A percentile compares a stretch with the other conserved stretches of the same genome.
Conservation (phyloP, 2,113 vertebrate genomes). For the Varanus salvator region DNA sequence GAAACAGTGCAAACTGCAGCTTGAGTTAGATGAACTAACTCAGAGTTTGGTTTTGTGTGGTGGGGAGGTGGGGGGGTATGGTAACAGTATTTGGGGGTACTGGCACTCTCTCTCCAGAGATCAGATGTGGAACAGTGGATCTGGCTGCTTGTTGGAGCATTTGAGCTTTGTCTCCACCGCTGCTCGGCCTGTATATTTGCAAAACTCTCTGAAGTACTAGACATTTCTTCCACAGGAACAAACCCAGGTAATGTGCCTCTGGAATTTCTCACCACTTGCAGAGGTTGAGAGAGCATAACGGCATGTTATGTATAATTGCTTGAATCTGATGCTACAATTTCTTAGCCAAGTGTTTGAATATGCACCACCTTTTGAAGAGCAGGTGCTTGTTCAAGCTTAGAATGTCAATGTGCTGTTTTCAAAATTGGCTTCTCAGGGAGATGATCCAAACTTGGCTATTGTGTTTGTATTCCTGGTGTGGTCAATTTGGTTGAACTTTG, state of each 20-base stretch:
- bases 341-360: not conserved
- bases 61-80: not conserved
- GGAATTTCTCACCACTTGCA: not conserved
- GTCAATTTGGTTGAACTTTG: constrained; percentile 6
- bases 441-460: not conserved
- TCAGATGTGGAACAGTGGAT: not conserved
- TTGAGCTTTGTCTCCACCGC: not conserved
- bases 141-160: not conserved
- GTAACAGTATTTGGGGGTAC: not conserved
- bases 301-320: constrained; percentile 22
- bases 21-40: not conserved
- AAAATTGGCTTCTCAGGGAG: not conserved
- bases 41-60: not conserved
- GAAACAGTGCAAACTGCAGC: not conserved
- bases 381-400: not conserved
- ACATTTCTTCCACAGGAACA: not conserved
- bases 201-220: not conserved
- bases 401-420: not conserved
- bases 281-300: not conserved
- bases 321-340: constrained; percentile 36
- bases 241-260: not conserved
- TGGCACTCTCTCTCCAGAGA: not conserved
- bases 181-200: not conserved
- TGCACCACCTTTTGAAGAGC: not conserved
- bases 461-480: constrained; percentile 20